Evolutionary conservation across 2,888 invertebrate genomes (phyloP).

Genomic region (Aethes cnicana): DNA sequence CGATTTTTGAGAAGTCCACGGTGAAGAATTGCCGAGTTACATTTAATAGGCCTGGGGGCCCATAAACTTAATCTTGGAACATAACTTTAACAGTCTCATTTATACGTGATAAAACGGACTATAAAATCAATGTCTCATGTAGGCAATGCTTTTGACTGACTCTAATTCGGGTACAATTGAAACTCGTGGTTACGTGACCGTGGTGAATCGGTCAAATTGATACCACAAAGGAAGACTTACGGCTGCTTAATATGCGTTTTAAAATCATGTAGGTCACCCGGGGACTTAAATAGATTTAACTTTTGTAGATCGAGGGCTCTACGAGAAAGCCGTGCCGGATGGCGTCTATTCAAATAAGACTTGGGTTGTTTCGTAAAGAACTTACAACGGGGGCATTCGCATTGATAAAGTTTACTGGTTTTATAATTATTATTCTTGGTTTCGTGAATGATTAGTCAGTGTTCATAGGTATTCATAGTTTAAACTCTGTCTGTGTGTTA

Average conservation of each 20-base stretch:
- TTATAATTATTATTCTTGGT: too few species aligned
- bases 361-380: too few species aligned
- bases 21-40: constrained; percentile 50
- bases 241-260: constrained; percentile 31
- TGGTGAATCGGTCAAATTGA: constrained; percentile 73
- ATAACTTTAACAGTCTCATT: constrained; percentile 77
- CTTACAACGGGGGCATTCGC: too few species aligned
- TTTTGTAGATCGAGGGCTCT: constrained; percentile 22
- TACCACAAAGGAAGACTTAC: constrained; percentile 51
- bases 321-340: constrained; percentile 14
- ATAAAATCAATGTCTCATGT: constrained; percentile 73
- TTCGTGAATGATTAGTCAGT: too few species aligned
- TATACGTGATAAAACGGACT: constrained; percentile 73
- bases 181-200: constrained; percentile 64
- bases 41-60: constrained; percentile 53
- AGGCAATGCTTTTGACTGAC: constrained; percentile 66
- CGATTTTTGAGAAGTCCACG: constrained; percentile 40
- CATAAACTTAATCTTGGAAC: constrained; percentile 71
- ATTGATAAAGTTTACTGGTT: too few species aligned
- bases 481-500: too few species aligned
- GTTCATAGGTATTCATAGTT: neutral
- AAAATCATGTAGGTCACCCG: constrained; percentile 29
- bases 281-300: constrained; percentile 28
- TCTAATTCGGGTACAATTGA: constrained; percentile 73
- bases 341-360: too few species aligned